These are phyloP conservation scores for Arenicola marina DNA, from an alignment of 2,888 invertebrate species.

Conservation along the genomic window DNA sequence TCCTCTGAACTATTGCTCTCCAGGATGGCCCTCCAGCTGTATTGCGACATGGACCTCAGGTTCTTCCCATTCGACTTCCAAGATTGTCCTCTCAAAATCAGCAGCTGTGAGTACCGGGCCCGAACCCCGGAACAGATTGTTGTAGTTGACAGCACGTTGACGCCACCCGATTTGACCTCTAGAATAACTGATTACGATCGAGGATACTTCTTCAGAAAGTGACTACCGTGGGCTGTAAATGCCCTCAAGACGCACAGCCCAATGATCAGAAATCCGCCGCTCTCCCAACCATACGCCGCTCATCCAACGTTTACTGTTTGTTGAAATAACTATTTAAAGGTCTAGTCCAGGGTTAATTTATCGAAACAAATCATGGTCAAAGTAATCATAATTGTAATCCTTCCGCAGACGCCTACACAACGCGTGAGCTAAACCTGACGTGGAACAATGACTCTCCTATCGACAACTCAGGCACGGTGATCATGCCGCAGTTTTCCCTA, in stretches of 20 bases:
- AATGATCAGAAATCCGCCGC: too few relatives aligned
- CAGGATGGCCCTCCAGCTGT: slow-evolving; percentile 25
- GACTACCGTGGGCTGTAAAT: too few relatives aligned
- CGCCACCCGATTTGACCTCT: too few relatives aligned
- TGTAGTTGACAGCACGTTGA: too few relatives aligned
- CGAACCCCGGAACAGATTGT: too few relatives aligned
- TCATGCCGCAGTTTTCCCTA: slow-evolving; percentile 32
- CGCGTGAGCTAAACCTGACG: neutral
- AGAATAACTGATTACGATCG: too few relatives aligned
- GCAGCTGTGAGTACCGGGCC: slow-evolving; percentile 25
- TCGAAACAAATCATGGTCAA: too few relatives aligned
- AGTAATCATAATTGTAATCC: too few relatives aligned
- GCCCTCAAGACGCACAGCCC: neutral
- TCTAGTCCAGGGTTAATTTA: too few relatives aligned
- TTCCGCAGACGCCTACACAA: slow-evolving; percentile 9
- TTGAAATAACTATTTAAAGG: too few relatives aligned
- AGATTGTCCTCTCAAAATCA: slow-evolving; percentile 30
- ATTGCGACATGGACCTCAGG: slow-evolving; percentile 28
- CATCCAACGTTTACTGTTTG: too few relatives aligned
- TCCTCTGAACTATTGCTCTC: neutral
- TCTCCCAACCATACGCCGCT: neutral
- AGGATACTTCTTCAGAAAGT: too few relatives aligned
- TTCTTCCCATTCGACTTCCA: slow-evolving; percentile 33
- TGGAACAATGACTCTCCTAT: slow-evolving; percentile 16
- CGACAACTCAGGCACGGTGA: slow-evolving; percentile 19